A percentile compares a stretch with the other conserved stretches of the same genome.
Conservation (phyloP, 2,797 vertebrate genomes). For the Sarcophilus harrisii region DNA sequence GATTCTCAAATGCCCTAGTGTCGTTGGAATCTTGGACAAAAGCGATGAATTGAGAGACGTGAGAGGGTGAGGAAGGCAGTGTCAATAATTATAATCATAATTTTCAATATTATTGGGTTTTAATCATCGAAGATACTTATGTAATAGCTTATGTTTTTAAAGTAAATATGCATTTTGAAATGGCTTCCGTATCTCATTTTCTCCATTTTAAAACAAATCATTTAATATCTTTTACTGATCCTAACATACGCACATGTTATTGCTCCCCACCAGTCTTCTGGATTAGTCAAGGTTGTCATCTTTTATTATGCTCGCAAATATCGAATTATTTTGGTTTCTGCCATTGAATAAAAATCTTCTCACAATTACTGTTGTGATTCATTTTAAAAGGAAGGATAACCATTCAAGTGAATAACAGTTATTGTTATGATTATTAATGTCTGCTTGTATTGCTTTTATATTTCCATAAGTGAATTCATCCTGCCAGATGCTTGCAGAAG, state of each 20-base stretch:
- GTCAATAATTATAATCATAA: slow-evolving; percentile 43
- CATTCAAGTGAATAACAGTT: not conserved
- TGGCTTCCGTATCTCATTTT: slow-evolving; percentile 40
- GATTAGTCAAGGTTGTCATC: slow-evolving; percentile 7
- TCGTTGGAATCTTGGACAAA: not conserved
- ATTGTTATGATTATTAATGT: not conserved
- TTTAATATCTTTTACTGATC: slow-evolving; percentile 45
- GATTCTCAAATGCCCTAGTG: not conserved
- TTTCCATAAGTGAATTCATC: slow-evolving; percentile 62
- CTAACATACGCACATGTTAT: slow-evolving; percentile 2
- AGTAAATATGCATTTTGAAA: slow-evolving; percentile 24
- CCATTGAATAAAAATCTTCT: not conserved
- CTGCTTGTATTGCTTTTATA: not conserved
- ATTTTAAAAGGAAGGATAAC: slow-evolving; percentile 47
- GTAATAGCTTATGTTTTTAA: slow-evolving; percentile 36
- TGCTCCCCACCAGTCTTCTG: not conserved
- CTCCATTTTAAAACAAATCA: not conserved
- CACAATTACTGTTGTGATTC: slow-evolving; percentile 42
- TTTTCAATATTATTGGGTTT: slow-evolving; percentile 61
- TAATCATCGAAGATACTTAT: not conserved
- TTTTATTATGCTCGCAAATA: slow-evolving; percentile 49
- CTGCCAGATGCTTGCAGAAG: slow-evolving; percentile 77
- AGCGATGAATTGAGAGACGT: slow-evolving; percentile 41
- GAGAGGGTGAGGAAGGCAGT: not conserved
- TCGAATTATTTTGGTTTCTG: slow-evolving; percentile 37